Evolutionary conservation across 2,888 invertebrate genomes (phyloP).

Genomic region (Ophioninae sp.): DNA sequence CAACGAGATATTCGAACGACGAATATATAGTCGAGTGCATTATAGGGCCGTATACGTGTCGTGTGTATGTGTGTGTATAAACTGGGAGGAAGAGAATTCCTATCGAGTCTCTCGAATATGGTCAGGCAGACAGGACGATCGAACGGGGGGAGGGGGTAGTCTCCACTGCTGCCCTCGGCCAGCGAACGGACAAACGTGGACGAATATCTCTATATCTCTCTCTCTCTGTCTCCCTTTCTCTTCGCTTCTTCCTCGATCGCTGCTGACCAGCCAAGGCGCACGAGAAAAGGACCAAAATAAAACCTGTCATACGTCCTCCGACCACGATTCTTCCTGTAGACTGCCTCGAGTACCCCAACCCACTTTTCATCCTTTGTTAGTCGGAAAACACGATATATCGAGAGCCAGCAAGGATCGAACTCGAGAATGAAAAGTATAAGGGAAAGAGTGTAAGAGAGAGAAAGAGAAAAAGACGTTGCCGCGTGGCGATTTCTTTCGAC

Average conservation of each 20-base stretch:
- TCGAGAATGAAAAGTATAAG: conserved; percentile 10
- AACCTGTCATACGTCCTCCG: neutral
- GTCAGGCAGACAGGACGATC: conserved; percentile 44
- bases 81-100: neutral
- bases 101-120: conserved; percentile 41
- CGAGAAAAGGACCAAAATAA: neutral
- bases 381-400: neutral
- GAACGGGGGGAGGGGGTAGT: conserved; percentile 11
- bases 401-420: conserved; percentile 15
- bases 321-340: neutral
- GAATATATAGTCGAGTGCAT: neutral
- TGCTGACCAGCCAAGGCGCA: neutral
- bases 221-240: neutral
- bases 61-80: no score
- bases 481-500: no score
- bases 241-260: neutral
- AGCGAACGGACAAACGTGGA: neutral
- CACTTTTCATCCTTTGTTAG: neutral
- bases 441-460: neutral
- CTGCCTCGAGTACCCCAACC: neutral
- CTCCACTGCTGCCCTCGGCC: neutral
- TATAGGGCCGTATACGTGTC: neutral
- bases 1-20: neutral
- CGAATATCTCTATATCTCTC: neutral
- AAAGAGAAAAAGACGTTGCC: neutral